These are phyloP conservation scores for Slavum lentiscoides DNA, from an alignment of 2,888 invertebrate species.

Conservation along the genomic window DNA sequence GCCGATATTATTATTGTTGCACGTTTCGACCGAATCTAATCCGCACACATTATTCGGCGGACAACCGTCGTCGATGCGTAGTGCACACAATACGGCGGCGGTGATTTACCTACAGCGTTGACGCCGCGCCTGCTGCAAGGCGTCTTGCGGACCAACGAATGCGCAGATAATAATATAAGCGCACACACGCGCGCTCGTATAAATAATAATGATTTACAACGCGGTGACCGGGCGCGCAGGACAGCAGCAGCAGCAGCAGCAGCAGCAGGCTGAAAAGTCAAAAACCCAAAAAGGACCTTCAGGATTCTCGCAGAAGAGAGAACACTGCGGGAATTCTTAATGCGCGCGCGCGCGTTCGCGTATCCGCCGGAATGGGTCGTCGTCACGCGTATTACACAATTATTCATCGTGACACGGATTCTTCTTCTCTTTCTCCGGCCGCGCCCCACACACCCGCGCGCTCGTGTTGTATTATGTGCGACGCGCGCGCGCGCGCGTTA, in stretches of 20 bases:
- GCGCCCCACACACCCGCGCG: too few species aligned
- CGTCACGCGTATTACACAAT: constrained; percentile 43
- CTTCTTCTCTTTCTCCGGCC: not conserved
- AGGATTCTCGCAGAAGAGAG: constrained; percentile 2
- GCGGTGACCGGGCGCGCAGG: constrained; percentile 4
- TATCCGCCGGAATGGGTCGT: constrained; percentile 39
- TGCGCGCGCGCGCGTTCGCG: not conserved
- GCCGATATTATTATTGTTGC: constrained; percentile 3
- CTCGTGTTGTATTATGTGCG: not conserved
- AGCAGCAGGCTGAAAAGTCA: constrained; percentile 40
- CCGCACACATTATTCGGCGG: not conserved
- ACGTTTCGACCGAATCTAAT: constrained; percentile 26
- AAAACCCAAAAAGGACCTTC: constrained; percentile 38
- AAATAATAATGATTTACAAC: constrained; percentile 32
- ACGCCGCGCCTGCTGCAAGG: not conserved
- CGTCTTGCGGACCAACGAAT: too few species aligned
- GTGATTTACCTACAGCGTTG: constrained; percentile 47
- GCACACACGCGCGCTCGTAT: not conserved
- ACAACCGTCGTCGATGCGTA: not conserved
- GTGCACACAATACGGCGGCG: not conserved
- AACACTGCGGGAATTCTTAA: constrained; percentile 51
- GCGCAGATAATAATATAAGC: too few species aligned
- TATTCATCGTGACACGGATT: constrained; percentile 39
- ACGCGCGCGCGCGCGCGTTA: not conserved
- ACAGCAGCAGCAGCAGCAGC: constrained; percentile 30